Evolutionary conservation across 2,113 vertebrate genomes (phyloP).

Genomic region (Gymnarchus niloticus): DNA sequence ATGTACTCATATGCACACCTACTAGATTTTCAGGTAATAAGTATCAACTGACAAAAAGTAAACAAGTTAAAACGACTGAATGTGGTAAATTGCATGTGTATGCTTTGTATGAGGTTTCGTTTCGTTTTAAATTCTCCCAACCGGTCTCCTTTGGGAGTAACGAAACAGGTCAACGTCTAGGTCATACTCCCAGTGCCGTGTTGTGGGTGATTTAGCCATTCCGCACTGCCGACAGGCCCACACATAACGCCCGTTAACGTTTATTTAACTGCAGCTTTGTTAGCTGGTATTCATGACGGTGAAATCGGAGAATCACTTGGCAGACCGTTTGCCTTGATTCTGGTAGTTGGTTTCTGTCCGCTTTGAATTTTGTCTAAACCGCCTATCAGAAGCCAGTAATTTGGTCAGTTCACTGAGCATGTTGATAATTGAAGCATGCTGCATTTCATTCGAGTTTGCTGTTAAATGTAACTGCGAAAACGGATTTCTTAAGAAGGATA

Average conservation of each 20-base stretch:
- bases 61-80: no score
- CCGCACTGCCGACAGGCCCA: neutral
- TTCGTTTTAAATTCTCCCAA: neutral
- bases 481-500: neutral
- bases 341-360: neutral
- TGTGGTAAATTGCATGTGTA: neutral
- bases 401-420: neutral
- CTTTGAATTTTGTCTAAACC: neutral
- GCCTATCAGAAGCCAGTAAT: neutral
- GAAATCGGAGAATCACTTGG: no score
- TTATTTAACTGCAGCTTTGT: no score
- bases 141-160: neutral
- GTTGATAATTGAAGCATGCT: neutral
- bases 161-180: no score
- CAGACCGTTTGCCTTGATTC: no score
- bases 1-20: constrained; percentile 11
- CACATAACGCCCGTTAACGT: no score
- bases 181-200: neutral
- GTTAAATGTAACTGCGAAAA: neutral
- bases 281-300: no score
- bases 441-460: neutral
- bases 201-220: neutral
- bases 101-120: neutral
- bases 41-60: constrained; percentile 4
- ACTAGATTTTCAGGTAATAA: constrained; percentile 7